phyloP scores from a whole-genome alignment of 92 coral and sea anemone genomes.

The Parazoanthus swiftii region DNA sequence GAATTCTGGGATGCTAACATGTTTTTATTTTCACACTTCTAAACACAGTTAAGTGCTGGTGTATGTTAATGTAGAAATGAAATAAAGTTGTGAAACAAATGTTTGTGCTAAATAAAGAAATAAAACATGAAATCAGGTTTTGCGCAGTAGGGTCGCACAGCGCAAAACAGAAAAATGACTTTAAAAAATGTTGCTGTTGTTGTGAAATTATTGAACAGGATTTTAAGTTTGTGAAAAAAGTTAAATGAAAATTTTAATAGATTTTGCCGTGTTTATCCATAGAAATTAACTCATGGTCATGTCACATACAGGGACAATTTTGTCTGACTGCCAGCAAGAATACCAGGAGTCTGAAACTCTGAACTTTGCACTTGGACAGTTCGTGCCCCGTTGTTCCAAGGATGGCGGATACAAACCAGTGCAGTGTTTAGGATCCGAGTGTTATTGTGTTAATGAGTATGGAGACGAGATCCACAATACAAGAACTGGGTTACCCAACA shows the following conservation, averaged over 20 bases:
- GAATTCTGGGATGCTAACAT: too few relatives aligned
- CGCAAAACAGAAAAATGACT: too few relatives aligned
- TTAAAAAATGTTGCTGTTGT: too few relatives aligned
- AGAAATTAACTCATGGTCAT: background rate
- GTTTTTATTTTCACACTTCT: too few relatives aligned
- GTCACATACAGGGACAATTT: conserved; percentile 44
- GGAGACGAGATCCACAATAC: conserved; percentile 91
- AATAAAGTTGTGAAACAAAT: too few relatives aligned
- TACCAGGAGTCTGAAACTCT: conserved; percentile 51
- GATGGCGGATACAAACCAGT: conserved; percentile 73
- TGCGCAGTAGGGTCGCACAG: too few relatives aligned
- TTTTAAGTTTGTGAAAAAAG: background rate
- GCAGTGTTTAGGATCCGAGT: conserved; percentile 79
- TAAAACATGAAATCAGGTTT: too few relatives aligned
- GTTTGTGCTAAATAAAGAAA: too few relatives aligned
- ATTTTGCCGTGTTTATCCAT: background rate
- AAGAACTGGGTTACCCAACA: conserved; percentile 64
- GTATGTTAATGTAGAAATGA: too few relatives aligned
- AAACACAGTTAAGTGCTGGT: too few relatives aligned
- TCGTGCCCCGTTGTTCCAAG: conserved; percentile 79
- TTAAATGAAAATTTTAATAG: background rate
- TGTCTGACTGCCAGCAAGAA: conserved; percentile 78
- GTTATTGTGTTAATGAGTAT: conserved; percentile 83
- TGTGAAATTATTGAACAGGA: too few relatives aligned
- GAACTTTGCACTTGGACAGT: conserved; percentile 62